Evolutionary conservation across 1,140 invertebrate species (phyloP).

Genomic region (Papilio glaucus): DNA sequence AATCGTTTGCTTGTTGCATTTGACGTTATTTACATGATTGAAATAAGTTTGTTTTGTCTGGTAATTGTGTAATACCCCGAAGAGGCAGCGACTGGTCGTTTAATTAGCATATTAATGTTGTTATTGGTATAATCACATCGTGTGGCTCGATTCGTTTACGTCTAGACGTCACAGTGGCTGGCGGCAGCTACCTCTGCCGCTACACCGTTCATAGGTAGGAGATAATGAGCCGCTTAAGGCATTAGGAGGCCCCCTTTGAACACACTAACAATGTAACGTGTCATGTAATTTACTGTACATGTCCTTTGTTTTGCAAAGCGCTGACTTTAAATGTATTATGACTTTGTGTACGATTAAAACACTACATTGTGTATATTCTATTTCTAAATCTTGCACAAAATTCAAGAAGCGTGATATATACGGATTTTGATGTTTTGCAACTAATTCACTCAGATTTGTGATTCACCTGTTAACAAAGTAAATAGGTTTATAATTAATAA

Average conservation of each 20-base stretch:
- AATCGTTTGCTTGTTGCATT: slow-evolving; percentile 5
- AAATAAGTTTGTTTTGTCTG: slow-evolving; percentile 44
- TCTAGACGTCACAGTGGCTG: slow-evolving; percentile 69
- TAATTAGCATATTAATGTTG: slow-evolving; percentile 74
- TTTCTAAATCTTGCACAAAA: too few species aligned
- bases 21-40: not conserved
- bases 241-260: not conserved
- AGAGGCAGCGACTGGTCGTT: slow-evolving; percentile 63
- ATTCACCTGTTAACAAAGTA: too few species aligned
- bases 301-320: not conserved
- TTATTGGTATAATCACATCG: slow-evolving; percentile 64
- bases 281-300: not conserved
- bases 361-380: too few species aligned
- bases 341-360: too few species aligned
- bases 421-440: too few species aligned
- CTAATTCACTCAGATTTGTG: too few species aligned
- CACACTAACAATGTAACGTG: not conserved
- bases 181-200: slow-evolving; percentile 7
- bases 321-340: too few species aligned
- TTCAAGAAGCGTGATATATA: too few species aligned
- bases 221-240: slow-evolving; percentile 24
- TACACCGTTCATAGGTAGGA: not conserved
- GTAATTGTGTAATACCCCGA: slow-evolving; percentile 73
- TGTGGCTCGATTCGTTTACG: slow-evolving; percentile 62
- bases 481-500: too few species aligned